These are phyloP conservation scores for Cheilosia vulpina DNA, from an alignment of 2,888 invertebrate genomes.

Conservation along the genomic window DNA sequence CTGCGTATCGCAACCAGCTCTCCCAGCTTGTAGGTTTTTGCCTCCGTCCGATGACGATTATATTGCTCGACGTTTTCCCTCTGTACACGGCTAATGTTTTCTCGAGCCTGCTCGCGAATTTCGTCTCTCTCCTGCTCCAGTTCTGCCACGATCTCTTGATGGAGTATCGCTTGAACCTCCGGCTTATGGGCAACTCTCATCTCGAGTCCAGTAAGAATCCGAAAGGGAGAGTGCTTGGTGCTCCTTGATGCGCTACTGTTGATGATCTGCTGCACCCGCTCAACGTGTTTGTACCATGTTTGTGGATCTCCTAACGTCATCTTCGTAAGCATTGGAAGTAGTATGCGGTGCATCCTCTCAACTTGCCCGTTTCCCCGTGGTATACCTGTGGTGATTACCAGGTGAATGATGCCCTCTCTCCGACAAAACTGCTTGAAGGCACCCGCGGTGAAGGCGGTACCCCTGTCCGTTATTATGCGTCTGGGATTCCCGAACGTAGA, in stretches of 20 bases:
- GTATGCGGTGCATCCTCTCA: constrained; percentile 55
- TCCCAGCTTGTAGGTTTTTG: not conserved
- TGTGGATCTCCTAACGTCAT: too few relatives aligned
- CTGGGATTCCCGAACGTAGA: constrained; percentile 53
- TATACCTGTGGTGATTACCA: constrained; percentile 77
- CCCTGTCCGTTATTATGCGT: constrained; percentile 80
- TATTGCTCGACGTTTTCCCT: not conserved
- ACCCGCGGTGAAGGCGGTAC: too few relatives aligned
- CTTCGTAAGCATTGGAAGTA: too few relatives aligned
- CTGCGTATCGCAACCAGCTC: not conserved
- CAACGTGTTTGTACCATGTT: too few relatives aligned
- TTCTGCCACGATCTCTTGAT: not conserved
- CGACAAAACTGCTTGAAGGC: too few relatives aligned
- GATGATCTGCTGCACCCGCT: not conserved
- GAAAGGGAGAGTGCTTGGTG: not conserved
- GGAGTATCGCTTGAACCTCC: not conserved
- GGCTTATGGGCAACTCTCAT: not conserved
- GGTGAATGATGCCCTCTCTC: too few relatives aligned
- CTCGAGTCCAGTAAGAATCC: not conserved
- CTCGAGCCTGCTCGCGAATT: not conserved
- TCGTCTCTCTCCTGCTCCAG: not conserved
- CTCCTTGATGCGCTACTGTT: not conserved
- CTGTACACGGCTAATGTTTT: not conserved
- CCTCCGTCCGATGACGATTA: not conserved
- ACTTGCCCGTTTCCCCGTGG: constrained; percentile 80